Evolutionary conservation across 2,113 vertebrate species (phyloP).

Genomic region (Centropus bengalensis): DNA sequence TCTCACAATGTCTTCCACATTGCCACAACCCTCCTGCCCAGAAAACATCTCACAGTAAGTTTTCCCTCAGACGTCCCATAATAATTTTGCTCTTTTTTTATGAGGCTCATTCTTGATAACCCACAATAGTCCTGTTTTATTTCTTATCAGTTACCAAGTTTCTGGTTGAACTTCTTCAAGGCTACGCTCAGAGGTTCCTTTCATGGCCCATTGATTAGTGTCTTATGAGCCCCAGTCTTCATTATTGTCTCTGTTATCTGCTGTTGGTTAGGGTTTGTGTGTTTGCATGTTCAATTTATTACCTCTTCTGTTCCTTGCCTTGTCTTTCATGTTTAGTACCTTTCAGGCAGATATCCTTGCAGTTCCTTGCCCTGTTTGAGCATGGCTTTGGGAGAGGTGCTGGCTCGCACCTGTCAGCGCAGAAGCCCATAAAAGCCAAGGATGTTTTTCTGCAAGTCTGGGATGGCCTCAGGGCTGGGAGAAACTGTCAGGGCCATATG

Average conservation of each 20-base stretch:
- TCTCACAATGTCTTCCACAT: not conserved
- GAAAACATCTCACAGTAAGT: not conserved
- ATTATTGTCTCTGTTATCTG: conserved; percentile 35
- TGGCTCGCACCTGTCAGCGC: not conserved
- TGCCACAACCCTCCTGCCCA: not conserved
- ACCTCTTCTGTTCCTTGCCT: conserved; percentile 22
- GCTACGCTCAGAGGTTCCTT: not conserved
- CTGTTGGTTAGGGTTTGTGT: not conserved
- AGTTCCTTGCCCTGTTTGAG: not conserved
- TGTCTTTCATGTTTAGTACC: conserved; percentile 40
- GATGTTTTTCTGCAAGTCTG: not conserved
- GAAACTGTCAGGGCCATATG: not conserved
- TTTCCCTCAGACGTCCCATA: not conserved
- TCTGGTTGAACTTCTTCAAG: conserved; percentile 56
- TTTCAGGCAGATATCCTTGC: conserved; percentile 6
- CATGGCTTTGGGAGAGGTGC: not conserved
- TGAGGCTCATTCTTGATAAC: conserved; percentile 28
- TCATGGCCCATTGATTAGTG: not conserved
- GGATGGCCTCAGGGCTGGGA: not conserved
- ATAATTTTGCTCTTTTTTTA: not conserved
- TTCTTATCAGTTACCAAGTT: conserved; percentile 37
- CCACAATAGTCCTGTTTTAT: not conserved
- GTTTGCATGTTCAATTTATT: conserved; percentile 46
- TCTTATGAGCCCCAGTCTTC: not conserved
- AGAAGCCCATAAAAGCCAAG: not conserved